Evolutionary conservation across 2,888 invertebrate species (phyloP), one percentile per base, ranked within the genome.

Genomic region (Dryadula phaetusa): DNA sequence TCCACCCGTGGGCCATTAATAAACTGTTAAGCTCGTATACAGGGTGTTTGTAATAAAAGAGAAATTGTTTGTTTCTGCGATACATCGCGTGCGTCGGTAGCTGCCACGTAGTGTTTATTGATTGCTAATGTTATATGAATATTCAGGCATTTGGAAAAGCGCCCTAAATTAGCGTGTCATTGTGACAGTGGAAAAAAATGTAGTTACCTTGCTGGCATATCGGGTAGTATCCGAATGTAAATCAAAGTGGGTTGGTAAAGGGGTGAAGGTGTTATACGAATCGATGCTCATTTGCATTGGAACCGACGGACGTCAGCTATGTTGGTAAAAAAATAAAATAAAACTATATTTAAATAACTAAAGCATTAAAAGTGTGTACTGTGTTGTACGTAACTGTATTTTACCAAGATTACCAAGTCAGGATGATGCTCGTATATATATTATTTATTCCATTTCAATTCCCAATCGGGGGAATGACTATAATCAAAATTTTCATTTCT

Each of bases 21-120:
- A 56, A 22, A 14, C 37, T 22, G 56, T 56, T 40, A 40, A 40
- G 10, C 60, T n/a, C 60, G 42, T 58, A 64, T 73, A 69, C 61
- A 73, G 68, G 64, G 70, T 58, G 70, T 46, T 67, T 83, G 86
- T 86, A 67, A 69, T 54, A 85, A 85, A 46, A 22, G 20, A 46
- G 84, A 89, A 90, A 89, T 88, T 92, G 89, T 89, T 92, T 90
- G 88, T 91, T 91, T 90, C 90, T 87, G 88, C 90, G 91, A 89
- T 89, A 81, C 84, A 88, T 92, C 85, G 92, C 92, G 92, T 92
- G 92, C 87, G 84, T 83, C 91, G 92, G 90, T 92, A 91, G 89
- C 88, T 88, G 40, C 88, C 88, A 88, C 88, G 88, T 88, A 82
- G 83, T 82, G 82, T 85, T 88, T 92, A 92, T 92, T 91, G 92